These are phyloP conservation scores for Conus betulinus DNA, from an alignment of 1,140 invertebrate species.

Conservation along the genomic window DNA sequence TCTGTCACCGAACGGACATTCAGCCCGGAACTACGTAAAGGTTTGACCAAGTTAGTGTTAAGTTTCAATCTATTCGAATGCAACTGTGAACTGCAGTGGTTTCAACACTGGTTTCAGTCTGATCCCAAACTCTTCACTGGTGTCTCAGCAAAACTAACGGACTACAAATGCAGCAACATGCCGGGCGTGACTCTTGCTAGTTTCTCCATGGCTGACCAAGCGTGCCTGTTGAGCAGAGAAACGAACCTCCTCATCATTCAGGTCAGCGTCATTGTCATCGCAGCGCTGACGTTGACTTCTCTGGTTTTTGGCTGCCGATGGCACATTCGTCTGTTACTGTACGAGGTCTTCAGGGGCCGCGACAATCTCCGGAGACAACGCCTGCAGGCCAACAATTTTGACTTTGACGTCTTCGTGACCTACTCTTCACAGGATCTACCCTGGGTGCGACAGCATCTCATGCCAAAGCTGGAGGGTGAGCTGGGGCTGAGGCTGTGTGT, in stretches of 20 bases:
- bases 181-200: background rate
- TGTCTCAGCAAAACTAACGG: background rate
- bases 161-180: conserved; percentile 16
- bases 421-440: conserved; percentile 55
- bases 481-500: conserved; percentile 54
- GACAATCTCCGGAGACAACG: background rate
- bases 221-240: conserved; percentile 16
- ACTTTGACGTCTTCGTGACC: conserved; percentile 48
- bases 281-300: background rate
- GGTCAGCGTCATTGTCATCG: background rate
- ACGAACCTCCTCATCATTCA: conserved; percentile 13
- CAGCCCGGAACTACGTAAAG: background rate
- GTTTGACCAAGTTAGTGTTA: background rate
- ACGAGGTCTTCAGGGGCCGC: conserved; percentile 8
- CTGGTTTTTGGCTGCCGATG: background rate
- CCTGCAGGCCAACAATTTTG: conserved; percentile 23
- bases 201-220: background rate
- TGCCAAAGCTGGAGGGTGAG: conserved; percentile 29
- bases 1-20: background rate
- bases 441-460: conserved; percentile 73
- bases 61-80: conserved; percentile 28
- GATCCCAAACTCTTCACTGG: background rate
- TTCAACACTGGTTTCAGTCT: conserved; percentile 12
- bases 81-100: conserved; percentile 29
- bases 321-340: conserved; percentile 25